Evolutionary conservation across 2,797 vertebrate species (phyloP), one percentile per base, ranked within the genome.

Genomic region (Pipistrellus nathusii): DNA sequence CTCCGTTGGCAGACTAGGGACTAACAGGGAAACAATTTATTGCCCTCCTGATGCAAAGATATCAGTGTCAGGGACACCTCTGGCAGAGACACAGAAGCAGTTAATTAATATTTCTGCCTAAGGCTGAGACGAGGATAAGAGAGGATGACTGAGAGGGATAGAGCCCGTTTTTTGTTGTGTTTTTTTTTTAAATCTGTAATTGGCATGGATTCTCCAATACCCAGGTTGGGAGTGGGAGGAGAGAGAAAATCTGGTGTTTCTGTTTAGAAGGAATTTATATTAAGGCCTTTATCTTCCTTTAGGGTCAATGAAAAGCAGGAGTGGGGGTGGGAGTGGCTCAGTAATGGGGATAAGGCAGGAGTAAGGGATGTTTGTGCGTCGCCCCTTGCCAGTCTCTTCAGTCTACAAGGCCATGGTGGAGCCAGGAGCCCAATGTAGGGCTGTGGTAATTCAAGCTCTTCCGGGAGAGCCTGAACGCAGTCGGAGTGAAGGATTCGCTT

Each of bases 271-370:
- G 41, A 55, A 90, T 91, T 94, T 89, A 44, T 86, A 78, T 69
- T n/a, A 69, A 90, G 62, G 38, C 23, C 41, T 95, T 95, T 93
- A 85, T 96, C 69, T 93, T 93, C n/a, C n/a, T 91, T 88, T n/a
- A 8, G 25, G 72, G 68, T 71, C 41, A 80, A 25, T 55, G 23
- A 69, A 69, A 90, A 84, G 55, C 35, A 53, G 25, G 13, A 13
- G 6, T 30, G 4, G 71, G 35, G 27, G n/a, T 12, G 44, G 53
- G 57, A 38, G 10, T 55, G 57, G 30, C 62, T 88, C 51, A 38
- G 71, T 32, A 62, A 30, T 73, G 51, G 23, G 95, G 57, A 87
- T 55, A 53, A 32, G 35, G 41, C 72, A 84, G 57, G 93, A 94
- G 20, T 57, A 71, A 14, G 20, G 11, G 8, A 1, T 32, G 85